Conservation (phyloP, 2,888 invertebrate species). For the Caradrina kadenii region DNA sequence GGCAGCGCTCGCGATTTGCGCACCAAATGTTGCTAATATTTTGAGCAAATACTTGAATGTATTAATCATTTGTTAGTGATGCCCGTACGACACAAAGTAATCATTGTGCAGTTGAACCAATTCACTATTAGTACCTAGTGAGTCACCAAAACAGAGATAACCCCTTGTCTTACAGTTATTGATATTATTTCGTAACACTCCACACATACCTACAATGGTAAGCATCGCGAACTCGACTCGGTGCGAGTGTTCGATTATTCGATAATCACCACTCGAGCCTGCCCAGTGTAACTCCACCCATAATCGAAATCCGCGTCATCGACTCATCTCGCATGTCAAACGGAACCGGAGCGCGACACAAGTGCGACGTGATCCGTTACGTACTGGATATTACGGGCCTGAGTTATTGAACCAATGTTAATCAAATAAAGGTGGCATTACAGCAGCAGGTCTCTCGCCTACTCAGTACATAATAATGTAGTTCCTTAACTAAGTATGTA, state of each 20-base stretch:
- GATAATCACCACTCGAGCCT: constrained; percentile 9
- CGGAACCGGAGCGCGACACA: constrained; percentile 1
- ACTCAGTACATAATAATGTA: too few species aligned
- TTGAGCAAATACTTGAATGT: not conserved
- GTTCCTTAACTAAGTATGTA: not conserved
- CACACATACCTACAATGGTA: not conserved
- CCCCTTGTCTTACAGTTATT: not conserved
- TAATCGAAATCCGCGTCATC: constrained; percentile 23
- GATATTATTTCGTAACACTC: not conserved
- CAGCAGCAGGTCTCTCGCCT: too few species aligned
- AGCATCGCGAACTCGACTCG: not conserved
- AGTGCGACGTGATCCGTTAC: constrained; percentile 1
- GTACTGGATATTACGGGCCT: not conserved
- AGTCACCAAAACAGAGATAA: not conserved
- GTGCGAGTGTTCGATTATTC: constrained; percentile 8
- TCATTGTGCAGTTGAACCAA: too few species aligned
- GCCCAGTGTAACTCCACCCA: constrained; percentile 12
- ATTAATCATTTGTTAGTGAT: not conserved
- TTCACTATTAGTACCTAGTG: too few species aligned
- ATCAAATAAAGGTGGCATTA: not conserved
- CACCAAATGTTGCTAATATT: constrained; percentile 8
- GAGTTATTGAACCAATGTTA: not conserved
- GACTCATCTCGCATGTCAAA: constrained; percentile 28
- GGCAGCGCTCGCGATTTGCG: constrained; percentile 18
- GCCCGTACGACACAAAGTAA: too few species aligned